These are phyloP conservation scores for Girardia tigrina DNA, from an alignment of 2,888 invertebrate genomes.

Conservation along the genomic window DNA sequence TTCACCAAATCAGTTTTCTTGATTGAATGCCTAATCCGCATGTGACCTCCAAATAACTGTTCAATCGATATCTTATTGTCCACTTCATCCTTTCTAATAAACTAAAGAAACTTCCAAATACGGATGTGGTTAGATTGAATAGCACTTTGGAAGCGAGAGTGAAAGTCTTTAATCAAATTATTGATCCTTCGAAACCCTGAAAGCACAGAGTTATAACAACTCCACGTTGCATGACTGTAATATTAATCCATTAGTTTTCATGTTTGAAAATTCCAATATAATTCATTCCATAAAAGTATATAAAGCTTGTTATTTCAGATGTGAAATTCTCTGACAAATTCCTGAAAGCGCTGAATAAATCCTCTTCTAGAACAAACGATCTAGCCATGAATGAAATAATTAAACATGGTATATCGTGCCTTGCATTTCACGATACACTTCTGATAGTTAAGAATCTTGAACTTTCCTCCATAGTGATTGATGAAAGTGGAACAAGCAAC, in stretches of 20 bases:
- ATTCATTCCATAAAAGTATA: constrained; percentile 7
- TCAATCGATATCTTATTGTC: neutral
- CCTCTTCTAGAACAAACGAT: too few relatives aligned
- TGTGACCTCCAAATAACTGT: neutral
- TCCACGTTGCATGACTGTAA: constrained; percentile 4
- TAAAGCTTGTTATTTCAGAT: neutral
- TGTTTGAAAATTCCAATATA: neutral
- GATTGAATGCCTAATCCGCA: constrained; percentile 18
- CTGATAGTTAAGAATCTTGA: too few relatives aligned
- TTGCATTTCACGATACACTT: too few relatives aligned
- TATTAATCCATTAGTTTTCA: constrained; percentile 2
- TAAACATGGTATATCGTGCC: too few relatives aligned
- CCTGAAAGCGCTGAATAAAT: neutral
- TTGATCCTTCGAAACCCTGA: constrained; percentile 15
- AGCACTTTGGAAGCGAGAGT: neutral
- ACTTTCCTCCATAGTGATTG: too few relatives aligned
- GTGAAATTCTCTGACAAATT: neutral
- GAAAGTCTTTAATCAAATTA: neutral
- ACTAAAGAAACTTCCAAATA: neutral
- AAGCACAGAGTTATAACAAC: neutral
- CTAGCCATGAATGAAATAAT: too few relatives aligned
- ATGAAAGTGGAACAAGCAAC: too few relatives aligned
- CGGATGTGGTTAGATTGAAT: neutral
- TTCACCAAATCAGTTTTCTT: neutral
- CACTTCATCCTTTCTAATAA: neutral